These are phyloP conservation scores for Anser cygnoides DNA, from an alignment of 2,113 vertebrate genomes.

Conservation along the genomic window DNA sequence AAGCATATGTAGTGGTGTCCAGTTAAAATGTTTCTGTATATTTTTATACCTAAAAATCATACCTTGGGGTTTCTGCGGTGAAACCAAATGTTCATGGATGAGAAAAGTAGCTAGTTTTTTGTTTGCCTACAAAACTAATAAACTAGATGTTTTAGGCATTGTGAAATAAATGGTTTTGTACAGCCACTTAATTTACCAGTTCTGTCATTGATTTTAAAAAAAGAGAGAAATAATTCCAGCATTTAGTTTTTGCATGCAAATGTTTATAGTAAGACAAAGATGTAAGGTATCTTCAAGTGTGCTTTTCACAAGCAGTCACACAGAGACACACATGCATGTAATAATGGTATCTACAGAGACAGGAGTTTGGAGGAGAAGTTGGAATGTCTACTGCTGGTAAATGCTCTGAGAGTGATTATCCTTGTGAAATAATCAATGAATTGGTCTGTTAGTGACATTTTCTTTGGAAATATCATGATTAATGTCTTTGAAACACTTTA, in stretches of 20 bases:
- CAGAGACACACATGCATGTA: rapidly evolving
- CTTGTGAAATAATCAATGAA: slow-evolving; percentile 2
- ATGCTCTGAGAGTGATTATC: slow-evolving; percentile 42
- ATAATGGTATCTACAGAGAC: not conserved
- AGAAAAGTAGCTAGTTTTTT: not conserved
- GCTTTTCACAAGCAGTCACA: not conserved
- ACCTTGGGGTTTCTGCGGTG: not conserved
- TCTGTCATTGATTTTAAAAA: not conserved
- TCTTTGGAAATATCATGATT: not conserved
- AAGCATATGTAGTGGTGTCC: not conserved
- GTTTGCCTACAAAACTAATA: not conserved
- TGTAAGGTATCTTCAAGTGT: not conserved
- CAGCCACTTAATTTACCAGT: not conserved
- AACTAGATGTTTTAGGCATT: not conserved
- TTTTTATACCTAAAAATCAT: not conserved
- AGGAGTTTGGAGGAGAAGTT: not conserved
- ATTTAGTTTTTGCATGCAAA: not conserved
- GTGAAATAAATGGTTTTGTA: not conserved
- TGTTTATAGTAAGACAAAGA: not conserved
- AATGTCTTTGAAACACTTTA: not conserved
- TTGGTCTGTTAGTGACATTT: not conserved
- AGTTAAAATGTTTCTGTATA: not conserved
- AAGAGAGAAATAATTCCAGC: not conserved
- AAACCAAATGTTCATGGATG: not conserved
- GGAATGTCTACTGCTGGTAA: not conserved